Conservation (phyloP, 1,140 invertebrate species). For the Eurosta solidaginis region DNA sequence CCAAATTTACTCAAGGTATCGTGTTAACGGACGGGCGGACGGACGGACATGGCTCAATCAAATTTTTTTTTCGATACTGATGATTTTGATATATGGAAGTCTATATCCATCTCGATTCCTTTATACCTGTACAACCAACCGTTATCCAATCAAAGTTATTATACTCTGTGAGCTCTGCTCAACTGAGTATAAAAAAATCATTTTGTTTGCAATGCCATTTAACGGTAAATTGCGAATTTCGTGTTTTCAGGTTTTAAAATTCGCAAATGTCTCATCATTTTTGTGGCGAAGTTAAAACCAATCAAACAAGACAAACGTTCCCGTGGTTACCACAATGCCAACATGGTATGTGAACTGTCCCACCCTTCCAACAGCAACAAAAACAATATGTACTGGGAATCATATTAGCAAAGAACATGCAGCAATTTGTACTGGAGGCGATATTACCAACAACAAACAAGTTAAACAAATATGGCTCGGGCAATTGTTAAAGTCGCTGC, state of each 20-base stretch:
- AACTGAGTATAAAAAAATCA: no score
- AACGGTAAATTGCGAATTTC: not conserved
- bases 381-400: not conserved
- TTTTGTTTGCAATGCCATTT: no score
- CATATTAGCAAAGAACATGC: not conserved
- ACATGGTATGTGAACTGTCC: not conserved
- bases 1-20: no score
- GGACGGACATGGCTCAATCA: no score
- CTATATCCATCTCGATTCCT: no score
- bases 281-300: not conserved
- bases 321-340: constrained; percentile 4
- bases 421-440: constrained; percentile 13
- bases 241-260: not conserved
- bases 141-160: no score
- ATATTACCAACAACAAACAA: not conserved
- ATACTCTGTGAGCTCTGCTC: no score
- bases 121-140: no score
- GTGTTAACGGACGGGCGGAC: no score
- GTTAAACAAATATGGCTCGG: not conserved
- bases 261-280: not conserved
- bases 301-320: constrained; percentile 20
- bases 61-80: no score
- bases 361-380: not conserved
- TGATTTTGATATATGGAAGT: no score
- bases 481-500: not conserved